Evolutionary conservation across 64 coral and sea anemone genomes (phyloP).

Genomic region (Montipora foliosa): DNA sequence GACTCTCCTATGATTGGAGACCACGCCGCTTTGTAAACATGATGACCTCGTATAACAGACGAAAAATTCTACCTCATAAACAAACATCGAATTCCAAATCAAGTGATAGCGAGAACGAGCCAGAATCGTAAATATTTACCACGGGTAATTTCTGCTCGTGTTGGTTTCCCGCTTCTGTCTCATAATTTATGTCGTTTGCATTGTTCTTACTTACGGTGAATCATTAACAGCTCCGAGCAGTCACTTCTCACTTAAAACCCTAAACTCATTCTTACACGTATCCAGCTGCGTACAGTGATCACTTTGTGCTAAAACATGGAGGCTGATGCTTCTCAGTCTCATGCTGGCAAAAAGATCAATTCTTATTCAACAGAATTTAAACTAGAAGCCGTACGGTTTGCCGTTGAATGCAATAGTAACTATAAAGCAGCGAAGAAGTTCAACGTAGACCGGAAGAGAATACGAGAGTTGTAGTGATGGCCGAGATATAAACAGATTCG

Average conservation of each 20-base stretch:
- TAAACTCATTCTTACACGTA: constrained; percentile 73
- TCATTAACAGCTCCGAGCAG: too few species aligned
- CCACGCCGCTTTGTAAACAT: constrained; percentile 72
- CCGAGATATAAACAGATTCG: too few species aligned
- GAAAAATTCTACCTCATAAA: too few species aligned
- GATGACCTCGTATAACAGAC: constrained; percentile 74
- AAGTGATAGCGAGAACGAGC: too few species aligned
- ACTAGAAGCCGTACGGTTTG: constrained; percentile 66
- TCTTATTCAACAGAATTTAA: constrained; percentile 74
- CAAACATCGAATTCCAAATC: too few species aligned
- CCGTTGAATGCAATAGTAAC: constrained; percentile 63
- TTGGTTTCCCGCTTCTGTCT: too few species aligned
- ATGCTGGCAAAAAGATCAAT: constrained; percentile 64
- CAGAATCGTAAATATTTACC: too few species aligned
- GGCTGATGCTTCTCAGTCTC: constrained; percentile 72
- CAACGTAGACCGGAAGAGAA: constrained; percentile 49
- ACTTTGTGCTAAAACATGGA: constrained; percentile 69
- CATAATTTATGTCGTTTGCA: too few species aligned
- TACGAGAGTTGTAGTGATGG: too few species aligned
- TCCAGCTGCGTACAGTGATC: constrained; percentile 64
- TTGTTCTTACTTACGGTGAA: too few species aligned
- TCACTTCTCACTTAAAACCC: too few species aligned
- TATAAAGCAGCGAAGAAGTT: constrained; percentile 64
- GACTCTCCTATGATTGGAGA: constrained; percentile 72
- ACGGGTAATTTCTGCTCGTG: too few species aligned